Evolutionary conservation across 2,113 vertebrate species (phyloP).

Genomic region (Chamaetylas fuelleborni): DNA sequence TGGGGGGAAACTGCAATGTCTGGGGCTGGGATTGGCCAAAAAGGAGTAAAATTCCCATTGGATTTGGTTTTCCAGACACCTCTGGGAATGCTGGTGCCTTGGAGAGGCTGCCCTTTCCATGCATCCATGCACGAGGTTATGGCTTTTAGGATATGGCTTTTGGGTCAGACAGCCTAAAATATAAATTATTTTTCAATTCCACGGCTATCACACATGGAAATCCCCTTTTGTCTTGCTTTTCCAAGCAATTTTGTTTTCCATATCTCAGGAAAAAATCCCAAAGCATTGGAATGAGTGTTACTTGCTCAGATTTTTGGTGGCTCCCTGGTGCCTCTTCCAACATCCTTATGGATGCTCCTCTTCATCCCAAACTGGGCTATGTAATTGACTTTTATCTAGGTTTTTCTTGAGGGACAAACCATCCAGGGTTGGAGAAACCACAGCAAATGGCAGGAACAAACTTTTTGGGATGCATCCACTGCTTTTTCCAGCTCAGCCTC

Average conservation of each 20-base stretch:
- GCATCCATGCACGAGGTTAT: background rate
- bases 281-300: background rate
- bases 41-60: background rate
- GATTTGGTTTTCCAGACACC: background rate
- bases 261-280: background rate
- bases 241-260: background rate
- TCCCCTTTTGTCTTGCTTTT: background rate
- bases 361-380: background rate
- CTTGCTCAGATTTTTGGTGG: background rate
- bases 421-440: background rate
- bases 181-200: background rate
- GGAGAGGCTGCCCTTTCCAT: background rate
- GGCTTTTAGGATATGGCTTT: background rate
- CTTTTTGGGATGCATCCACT: background rate
- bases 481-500: background rate
- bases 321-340: background rate
- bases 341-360: background rate
- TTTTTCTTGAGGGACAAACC: background rate
- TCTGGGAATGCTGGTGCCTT: background rate
- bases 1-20: background rate
- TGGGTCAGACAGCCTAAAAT: background rate
- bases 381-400: background rate
- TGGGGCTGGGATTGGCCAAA: background rate
- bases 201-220: fast-evolving
- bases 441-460: fast-evolving